These are phyloP conservation scores for Apus apus DNA, from an alignment of 2,113 vertebrate species.

Conservation along the genomic window DNA sequence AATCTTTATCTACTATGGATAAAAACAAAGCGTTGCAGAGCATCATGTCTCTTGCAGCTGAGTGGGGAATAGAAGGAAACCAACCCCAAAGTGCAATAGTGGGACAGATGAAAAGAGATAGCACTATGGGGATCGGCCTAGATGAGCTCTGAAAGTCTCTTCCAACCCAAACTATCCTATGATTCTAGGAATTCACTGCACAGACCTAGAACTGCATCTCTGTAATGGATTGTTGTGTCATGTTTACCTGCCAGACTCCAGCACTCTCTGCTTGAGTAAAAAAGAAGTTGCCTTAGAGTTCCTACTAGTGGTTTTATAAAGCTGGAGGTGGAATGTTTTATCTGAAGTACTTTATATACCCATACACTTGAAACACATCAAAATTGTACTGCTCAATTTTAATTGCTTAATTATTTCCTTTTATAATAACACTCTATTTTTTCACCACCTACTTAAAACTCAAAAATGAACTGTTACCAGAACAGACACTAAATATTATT, in stretches of 20 bases:
- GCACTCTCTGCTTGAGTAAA: neutral
- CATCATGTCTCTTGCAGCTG: neutral
- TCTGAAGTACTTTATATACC: neutral
- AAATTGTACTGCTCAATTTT: conserved; percentile 2
- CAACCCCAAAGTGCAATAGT: neutral
- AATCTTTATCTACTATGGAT: neutral
- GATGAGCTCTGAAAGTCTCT: neutral
- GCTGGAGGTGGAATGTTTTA: neutral
- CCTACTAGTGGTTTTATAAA: neutral
- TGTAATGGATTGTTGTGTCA: neutral
- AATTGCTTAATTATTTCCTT: conserved; percentile 61
- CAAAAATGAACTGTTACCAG: conserved; percentile 48
- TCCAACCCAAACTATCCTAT: neutral
- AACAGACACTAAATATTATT: conserved; percentile 31
- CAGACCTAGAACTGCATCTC: neutral
- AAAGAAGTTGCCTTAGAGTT: neutral
- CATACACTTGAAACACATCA: neutral
- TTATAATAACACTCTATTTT: conserved; percentile 43
- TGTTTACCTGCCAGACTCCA: neutral
- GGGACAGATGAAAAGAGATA: neutral
- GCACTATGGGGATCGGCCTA: neutral
- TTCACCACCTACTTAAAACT: conserved; percentile 14
- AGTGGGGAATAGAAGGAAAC: neutral
- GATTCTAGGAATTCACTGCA: neutral
- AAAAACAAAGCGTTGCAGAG: neutral